Conservation (phyloP, 1,140 invertebrate genomes). For the Zaprionus lachaisei region DNA sequence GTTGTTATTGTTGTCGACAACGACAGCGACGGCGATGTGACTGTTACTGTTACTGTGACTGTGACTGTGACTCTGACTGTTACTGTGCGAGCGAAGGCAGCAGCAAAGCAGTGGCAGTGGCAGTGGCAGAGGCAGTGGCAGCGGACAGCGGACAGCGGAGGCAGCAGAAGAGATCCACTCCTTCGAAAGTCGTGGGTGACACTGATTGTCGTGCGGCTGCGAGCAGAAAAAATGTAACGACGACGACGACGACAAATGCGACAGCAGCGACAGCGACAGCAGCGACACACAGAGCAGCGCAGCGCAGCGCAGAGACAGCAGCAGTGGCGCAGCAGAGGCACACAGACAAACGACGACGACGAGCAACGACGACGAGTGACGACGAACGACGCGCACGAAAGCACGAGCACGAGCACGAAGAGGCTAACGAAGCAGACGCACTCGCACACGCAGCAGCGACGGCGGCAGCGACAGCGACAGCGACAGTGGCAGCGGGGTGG, state of each 20-base stretch:
- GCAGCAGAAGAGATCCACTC: conserved; percentile 67
- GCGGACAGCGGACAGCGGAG: background rate
- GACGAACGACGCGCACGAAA: conserved; percentile 10
- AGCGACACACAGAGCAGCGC: conserved; percentile 7
- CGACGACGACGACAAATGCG: conserved; percentile 52
- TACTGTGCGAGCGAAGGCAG: background rate
- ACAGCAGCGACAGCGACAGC: conserved; percentile 40
- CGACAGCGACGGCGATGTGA: background rate
- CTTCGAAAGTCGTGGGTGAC: conserved; percentile 82
- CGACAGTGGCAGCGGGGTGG: conserved; percentile 54
- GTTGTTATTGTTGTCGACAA: conserved; percentile 8
- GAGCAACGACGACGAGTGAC: conserved; percentile 39
- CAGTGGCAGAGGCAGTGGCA: conserved; percentile 13
- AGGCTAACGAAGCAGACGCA: background rate
- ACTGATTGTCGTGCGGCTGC: conserved; percentile 75
- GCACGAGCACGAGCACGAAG: conserved; percentile 18
- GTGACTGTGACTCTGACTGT: conserved; percentile 13
- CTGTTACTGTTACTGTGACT: background rate
- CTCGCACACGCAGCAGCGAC: conserved; percentile 8
- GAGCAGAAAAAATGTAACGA: conserved; percentile 63
- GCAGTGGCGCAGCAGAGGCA: conserved; percentile 6
- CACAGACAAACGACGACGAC: conserved; percentile 15
- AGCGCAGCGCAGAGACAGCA: conserved; percentile 27
- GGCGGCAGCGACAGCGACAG: background rate
- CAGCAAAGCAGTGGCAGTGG: conserved; percentile 6